A percentile compares a stretch with the other conserved stretches of the same genome.
Conservation (phyloP, 1,140 invertebrate species). For the Lucilia sericata region DNA sequence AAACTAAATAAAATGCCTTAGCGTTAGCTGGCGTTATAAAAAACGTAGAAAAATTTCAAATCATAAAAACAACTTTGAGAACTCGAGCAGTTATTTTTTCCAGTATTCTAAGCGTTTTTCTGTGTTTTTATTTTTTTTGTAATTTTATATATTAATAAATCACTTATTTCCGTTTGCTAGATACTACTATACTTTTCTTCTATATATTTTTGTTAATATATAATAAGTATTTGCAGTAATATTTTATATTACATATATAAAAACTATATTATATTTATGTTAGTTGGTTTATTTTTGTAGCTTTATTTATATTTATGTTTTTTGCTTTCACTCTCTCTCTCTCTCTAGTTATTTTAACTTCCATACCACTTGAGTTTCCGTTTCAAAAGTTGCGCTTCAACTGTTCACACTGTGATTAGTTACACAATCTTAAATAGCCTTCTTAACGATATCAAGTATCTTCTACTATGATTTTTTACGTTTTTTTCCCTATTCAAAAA, state of each 20-base stretch:
- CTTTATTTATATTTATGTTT: neutral
- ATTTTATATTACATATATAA: neutral
- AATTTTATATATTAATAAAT: conserved; percentile 1
- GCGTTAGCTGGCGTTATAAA: too few species aligned
- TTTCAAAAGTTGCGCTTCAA: conserved; percentile 42
- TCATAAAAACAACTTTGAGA: conserved; percentile 4
- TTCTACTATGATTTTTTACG: neutral
- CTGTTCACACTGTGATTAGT: conserved; percentile 33
- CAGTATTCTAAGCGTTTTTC: neutral
- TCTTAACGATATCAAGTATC: conserved; percentile 28
- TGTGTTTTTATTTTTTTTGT: neutral
- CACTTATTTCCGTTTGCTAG: conserved; percentile 15
- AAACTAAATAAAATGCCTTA: too few species aligned
- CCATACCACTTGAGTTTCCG: conserved; percentile 38
- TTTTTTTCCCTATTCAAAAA: neutral
- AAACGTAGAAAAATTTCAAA: neutral
- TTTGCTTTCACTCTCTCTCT: neutral
- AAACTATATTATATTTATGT: neutral
- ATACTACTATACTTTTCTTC: neutral
- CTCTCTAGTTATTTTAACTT: neutral
- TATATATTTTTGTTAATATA: neutral
- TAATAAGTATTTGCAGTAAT: neutral
- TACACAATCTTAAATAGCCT: conserved; percentile 43
- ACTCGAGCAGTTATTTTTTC: neutral
- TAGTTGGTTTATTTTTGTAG: neutral